phyloP scores from a whole-genome alignment of 2,797 vertebrate species.

The Pelobates cultripes region DNA sequence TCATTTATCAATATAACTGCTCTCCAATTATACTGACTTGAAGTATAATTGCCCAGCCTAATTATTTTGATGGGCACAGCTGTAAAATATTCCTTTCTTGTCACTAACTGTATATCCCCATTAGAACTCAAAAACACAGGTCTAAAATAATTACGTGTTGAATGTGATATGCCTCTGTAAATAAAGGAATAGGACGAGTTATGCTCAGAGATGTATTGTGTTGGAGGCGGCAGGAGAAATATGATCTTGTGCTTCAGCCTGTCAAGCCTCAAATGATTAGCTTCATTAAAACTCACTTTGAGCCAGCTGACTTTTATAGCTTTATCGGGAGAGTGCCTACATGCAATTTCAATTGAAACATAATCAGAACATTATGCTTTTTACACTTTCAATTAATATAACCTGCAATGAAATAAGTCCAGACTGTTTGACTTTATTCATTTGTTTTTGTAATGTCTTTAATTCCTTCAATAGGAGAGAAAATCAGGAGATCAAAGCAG shows the following conservation, averaged over 20 bases:
- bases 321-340: constrained; percentile 38
- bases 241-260: constrained; percentile 26
- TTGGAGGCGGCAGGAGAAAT: constrained; percentile 10
- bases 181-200: constrained; percentile 7
- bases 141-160: constrained; percentile 5
- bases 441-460: constrained; percentile 27
- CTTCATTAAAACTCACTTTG: constrained; percentile 54
- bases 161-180: constrained; percentile 8
- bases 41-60: background rate
- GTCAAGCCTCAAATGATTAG: constrained; percentile 47
- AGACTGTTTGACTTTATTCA: background rate
- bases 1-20: background rate
- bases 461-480: accelerated
- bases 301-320: constrained; percentile 50
- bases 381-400: background rate
- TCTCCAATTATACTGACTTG: background rate
- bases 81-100: background rate
- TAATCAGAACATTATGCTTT: constrained; percentile 11
- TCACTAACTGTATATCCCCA: background rate
- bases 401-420: constrained; percentile 12
- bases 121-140: background rate
- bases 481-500: background rate
- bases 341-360: constrained; percentile 23
- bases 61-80: background rate
- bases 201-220: background rate